These are phyloP conservation scores for Perca fluviatilis DNA, from an alignment of 2,113 vertebrate genomes.

Conservation along the genomic window DNA sequence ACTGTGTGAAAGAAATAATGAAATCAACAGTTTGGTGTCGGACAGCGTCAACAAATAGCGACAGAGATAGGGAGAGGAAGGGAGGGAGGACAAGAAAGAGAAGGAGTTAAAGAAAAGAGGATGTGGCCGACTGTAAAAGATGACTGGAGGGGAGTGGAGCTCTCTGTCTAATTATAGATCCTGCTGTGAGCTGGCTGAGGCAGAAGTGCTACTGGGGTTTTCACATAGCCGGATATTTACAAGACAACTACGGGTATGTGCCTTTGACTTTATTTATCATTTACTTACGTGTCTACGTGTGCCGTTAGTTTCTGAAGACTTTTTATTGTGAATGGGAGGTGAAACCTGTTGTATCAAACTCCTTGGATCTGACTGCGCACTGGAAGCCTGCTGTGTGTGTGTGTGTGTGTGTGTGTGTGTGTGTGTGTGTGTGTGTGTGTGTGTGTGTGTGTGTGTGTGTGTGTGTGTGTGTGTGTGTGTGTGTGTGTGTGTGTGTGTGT, in stretches of 20 bases:
- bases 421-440: not conserved
- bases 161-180: slow-evolving; percentile 81
- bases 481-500: not conserved
- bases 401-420: not conserved
- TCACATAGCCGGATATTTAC: slow-evolving; percentile 72
- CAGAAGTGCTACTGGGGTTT: slow-evolving; percentile 74
- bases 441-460: not conserved
- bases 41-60: slow-evolving; percentile 23
- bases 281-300: slow-evolving; percentile 2
- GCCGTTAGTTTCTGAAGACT: not conserved
- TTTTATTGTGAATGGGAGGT: not conserved
- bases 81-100: slow-evolving; percentile 57
- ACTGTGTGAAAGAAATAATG: slow-evolving; percentile 34
- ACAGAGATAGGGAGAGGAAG: slow-evolving; percentile 15
- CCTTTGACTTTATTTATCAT: slow-evolving; percentile 36
- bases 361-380: not conserved
- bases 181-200: slow-evolving; percentile 74
- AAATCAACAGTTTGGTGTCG: slow-evolving; percentile 54
- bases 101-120: slow-evolving; percentile 79
- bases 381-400: slow-evolving; percentile 11
- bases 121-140: slow-evolving; percentile 80
- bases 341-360: slow-evolving; percentile 25
- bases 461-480: too few relatives aligned
- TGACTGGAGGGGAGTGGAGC: slow-evolving; percentile 81
- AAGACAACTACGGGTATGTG: slow-evolving; percentile 66